A percentile compares a stretch with the other conserved stretches of the same genome.
phyloP scores from a whole-genome alignment of 2,113 vertebrate species.

The Australoheros scitulus region DNA sequence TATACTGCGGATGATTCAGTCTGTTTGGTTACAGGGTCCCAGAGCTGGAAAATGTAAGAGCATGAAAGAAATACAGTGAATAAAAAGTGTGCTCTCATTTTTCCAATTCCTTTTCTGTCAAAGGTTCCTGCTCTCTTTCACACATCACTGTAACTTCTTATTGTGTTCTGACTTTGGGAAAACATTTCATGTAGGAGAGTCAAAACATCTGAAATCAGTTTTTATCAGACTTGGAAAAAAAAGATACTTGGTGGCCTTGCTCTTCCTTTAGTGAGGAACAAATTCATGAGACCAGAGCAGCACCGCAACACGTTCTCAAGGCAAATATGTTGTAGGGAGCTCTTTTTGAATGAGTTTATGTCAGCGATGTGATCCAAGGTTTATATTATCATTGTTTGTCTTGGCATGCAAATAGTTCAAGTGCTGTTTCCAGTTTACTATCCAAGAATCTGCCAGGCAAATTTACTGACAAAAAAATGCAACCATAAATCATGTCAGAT shows the following conservation, averaged over 20 bases:
- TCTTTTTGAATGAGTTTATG: background rate
- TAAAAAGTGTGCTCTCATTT: background rate
- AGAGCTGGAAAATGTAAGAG: no score
- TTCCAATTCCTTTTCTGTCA: background rate
- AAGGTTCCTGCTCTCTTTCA: background rate
- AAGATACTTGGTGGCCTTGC: background rate
- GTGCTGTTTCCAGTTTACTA: background rate
- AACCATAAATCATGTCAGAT: background rate
- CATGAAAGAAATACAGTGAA: background rate
- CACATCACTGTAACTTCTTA: background rate
- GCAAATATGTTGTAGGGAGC: background rate
- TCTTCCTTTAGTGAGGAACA: background rate
- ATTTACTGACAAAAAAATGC: background rate
- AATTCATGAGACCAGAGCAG: background rate
- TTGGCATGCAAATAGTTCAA: background rate
- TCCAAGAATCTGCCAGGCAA: background rate
- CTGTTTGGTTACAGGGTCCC: background rate
- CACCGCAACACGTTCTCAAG: background rate
- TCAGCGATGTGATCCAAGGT: background rate
- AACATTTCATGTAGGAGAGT: conserved; percentile 1
- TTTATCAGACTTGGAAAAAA: background rate
- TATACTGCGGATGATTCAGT: background rate
- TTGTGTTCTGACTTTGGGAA: conserved; percentile 1
- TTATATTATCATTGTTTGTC: background rate
- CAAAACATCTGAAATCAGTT: conserved; percentile 44